Percentiles rank a stretch among this genome's conserved stretches.
These are phyloP conservation scores for Dryobota labecula DNA, from an alignment of 2,888 invertebrate genomes.

Conservation along the genomic window DNA sequence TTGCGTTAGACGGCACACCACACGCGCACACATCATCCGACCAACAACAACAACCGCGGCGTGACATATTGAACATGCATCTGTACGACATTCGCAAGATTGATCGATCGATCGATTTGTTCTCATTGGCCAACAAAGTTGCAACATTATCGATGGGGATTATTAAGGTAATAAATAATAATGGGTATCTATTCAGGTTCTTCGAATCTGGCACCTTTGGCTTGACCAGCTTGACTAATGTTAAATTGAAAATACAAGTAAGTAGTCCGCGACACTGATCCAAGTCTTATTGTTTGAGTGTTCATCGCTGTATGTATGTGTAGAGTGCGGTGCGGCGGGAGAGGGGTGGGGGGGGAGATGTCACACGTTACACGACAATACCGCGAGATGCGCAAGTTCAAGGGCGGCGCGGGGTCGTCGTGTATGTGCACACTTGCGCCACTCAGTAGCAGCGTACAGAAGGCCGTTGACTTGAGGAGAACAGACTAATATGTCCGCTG, in stretches of 20 bases:
- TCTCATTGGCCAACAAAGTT: conserved; percentile 38
- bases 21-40: background rate
- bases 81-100: conserved; percentile 18
- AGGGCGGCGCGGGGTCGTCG: conserved; percentile 29
- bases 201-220: conserved; percentile 2
- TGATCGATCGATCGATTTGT: conserved; percentile 39
- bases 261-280: conserved; percentile 2
- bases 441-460: background rate
- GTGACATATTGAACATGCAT: conserved; percentile 7
- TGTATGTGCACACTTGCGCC: conserved; percentile 14
- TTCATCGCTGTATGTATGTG: background rate
- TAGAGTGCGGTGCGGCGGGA: background rate
- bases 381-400: conserved; percentile 63
- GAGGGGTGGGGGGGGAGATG: background rate
- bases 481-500: background rate
- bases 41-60: background rate
- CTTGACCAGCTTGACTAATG: background rate
- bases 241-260: conserved; percentile 14
- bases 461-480: background rate
- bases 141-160: conserved; percentile 24
- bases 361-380: conserved; percentile 38
- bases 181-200: conserved; percentile 12
- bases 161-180: conserved; percentile 20
- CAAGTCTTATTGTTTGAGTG: background rate
- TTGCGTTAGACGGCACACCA: conserved; percentile 37